phyloP scores from a whole-genome alignment of 23 tunicate genomes.

The Halocynthia aurantium region DNA sequence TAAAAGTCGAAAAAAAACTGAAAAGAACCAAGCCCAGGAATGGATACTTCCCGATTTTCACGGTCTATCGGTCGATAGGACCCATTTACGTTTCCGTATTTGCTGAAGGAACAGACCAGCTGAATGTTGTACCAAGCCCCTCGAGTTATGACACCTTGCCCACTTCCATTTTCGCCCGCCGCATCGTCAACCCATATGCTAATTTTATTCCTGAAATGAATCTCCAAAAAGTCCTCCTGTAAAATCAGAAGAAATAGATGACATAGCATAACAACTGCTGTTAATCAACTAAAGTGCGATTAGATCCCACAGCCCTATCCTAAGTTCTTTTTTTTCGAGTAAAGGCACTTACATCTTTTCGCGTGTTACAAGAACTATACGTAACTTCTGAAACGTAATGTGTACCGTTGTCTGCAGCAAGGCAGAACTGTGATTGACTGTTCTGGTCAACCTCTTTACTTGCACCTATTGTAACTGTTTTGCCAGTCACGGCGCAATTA shows the following conservation, averaged over 20 bases:
- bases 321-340: neutral
- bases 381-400: neutral
- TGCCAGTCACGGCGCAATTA: neutral
- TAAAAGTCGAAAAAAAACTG: constrained; percentile 76
- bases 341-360: constrained; percentile 10
- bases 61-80: constrained; percentile 56
- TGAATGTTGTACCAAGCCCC: constrained; percentile 56
- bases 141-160: constrained; percentile 49
- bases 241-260: neutral
- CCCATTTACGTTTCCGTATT: constrained; percentile 43
- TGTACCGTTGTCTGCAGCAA: neutral
- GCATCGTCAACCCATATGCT: constrained; percentile 45
- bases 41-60: constrained; percentile 28
- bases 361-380: constrained; percentile 2
- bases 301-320: neutral
- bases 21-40: constrained; percentile 81
- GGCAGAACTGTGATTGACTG: neutral
- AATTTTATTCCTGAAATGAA: constrained; percentile 38
- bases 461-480: neutral
- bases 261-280: too few species aligned
- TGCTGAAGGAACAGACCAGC: constrained; percentile 46
- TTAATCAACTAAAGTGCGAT: too few species aligned
- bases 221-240: constrained; percentile 68
- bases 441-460: neutral
- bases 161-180: constrained; percentile 18